A percentile compares a stretch with the other conserved stretches of the same genome.
phyloP scores from a whole-genome alignment of 2,113 vertebrate genomes.

The Zosterops hypoxanthus region DNA sequence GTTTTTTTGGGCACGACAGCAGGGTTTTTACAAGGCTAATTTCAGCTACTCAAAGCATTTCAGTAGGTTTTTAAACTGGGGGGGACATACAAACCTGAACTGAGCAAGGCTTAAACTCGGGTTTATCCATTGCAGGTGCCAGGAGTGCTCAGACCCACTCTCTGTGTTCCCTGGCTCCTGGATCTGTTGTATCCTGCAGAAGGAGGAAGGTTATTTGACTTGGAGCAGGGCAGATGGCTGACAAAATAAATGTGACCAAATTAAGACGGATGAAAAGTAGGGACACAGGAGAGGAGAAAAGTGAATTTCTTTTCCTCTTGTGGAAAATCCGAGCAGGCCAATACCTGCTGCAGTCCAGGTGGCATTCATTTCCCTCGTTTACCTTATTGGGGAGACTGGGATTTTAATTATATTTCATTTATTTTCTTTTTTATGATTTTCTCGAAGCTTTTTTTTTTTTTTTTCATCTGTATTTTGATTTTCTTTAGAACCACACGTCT shows the following conservation, averaged over 20 bases:
- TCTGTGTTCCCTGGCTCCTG: background rate
- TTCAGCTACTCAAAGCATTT: constrained; percentile 44
- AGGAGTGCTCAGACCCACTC: background rate
- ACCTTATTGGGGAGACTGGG: constrained; percentile 52
- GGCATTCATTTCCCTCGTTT: constrained; percentile 59
- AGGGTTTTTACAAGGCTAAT: constrained; percentile 28
- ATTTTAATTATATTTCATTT: constrained; percentile 43
- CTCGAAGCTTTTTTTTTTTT: constrained; percentile 17
- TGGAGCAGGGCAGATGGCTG: constrained; percentile 54
- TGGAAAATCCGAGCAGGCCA: constrained; percentile 54
- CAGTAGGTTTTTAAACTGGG: constrained; percentile 4
- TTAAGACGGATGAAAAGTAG: constrained; percentile 61
- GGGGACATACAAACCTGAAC: background rate
- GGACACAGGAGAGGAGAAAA: background rate
- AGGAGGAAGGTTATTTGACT: constrained; percentile 51
- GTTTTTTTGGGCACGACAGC: background rate
- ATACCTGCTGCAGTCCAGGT: constrained; percentile 56
- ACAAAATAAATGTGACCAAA: constrained; percentile 58
- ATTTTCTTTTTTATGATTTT: constrained; percentile 43
- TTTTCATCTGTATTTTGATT: constrained; percentile 18
- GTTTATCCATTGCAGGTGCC: constrained; percentile 23
- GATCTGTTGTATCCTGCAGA: background rate
- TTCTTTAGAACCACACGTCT: constrained; percentile 32
- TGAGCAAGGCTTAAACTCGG: background rate
- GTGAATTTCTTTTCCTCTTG: constrained; percentile 20